Conservation (phyloP, 2,797 vertebrate genomes). For the Sebastes cheni region DNA sequence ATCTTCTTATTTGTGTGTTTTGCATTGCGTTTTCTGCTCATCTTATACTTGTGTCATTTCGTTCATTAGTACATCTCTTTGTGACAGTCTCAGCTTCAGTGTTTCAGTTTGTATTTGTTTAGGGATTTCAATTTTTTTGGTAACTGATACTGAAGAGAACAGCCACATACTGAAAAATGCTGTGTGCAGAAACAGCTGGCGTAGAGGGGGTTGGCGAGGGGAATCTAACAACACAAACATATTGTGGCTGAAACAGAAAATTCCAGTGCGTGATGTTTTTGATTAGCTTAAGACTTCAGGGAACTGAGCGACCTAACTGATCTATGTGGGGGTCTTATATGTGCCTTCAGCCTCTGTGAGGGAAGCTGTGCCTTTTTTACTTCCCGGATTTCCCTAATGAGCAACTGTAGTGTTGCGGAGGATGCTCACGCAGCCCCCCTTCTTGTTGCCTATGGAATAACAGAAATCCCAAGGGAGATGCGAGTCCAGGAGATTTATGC, state of each 20-base stretch:
- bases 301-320: neutral
- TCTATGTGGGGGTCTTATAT: constrained; percentile 21
- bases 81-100: neutral
- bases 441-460: constrained; percentile 20
- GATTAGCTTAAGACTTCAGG: constrained; percentile 24
- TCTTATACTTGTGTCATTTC: neutral
- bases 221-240: constrained; percentile 25
- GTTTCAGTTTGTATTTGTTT: neutral
- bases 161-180: neutral
- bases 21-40: neutral
- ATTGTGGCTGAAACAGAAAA: constrained; percentile 3
- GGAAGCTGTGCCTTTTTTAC: neutral
- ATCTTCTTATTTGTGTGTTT: neutral
- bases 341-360: constrained; percentile 19
- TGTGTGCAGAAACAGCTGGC: neutral
- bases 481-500: constrained; percentile 26
- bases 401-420: constrained; percentile 22
- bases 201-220: neutral
- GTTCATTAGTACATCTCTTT: neutral
- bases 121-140: neutral
- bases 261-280: constrained; percentile 17
- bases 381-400: constrained; percentile 46
- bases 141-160: neutral
- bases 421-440: neutral
- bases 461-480: constrained; percentile 28